These are phyloP conservation scores for Diuraphis noxia DNA, from an alignment of 1,140 invertebrate genomes.

Conservation along the genomic window DNA sequence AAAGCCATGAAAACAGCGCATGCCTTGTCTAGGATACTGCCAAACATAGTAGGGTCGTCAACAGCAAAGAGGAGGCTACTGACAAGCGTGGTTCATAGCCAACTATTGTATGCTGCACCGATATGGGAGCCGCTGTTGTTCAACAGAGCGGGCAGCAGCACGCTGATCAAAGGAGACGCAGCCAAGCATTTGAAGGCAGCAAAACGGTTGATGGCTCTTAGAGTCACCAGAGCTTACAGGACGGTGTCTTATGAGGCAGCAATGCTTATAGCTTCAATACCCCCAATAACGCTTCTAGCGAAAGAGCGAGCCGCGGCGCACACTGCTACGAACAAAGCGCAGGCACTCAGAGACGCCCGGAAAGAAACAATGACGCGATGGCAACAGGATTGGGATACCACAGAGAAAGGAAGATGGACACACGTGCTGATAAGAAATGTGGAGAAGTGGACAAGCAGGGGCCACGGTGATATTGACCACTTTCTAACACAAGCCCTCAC, in stretches of 20 bases:
- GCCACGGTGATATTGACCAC: not conserved
- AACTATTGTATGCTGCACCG: not conserved
- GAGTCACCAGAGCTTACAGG: not conserved
- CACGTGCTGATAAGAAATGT: not conserved
- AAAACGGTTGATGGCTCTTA: not conserved
- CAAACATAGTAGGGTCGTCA: not conserved
- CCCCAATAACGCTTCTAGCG: not conserved
- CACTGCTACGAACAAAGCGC: not conserved
- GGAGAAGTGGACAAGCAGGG: not conserved
- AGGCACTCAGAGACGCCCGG: not conserved
- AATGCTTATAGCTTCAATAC: not conserved
- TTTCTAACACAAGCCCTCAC: not conserved
- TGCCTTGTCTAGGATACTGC: not conserved
- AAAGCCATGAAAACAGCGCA: not conserved
- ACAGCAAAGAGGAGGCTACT: not conserved
- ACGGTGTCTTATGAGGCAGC: not conserved
- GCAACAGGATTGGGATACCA: not conserved
- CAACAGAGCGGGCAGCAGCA: too few relatives aligned
- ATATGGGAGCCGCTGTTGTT: not conserved
- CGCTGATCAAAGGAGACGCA: not conserved
- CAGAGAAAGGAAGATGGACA: not conserved
- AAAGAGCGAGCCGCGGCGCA: not conserved
- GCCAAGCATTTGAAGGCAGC: not conserved
- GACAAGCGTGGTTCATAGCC: not conserved
- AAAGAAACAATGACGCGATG: not conserved